Conservation (phyloP, 2,113 vertebrate species). For the Megaceryle maxima region DNA sequence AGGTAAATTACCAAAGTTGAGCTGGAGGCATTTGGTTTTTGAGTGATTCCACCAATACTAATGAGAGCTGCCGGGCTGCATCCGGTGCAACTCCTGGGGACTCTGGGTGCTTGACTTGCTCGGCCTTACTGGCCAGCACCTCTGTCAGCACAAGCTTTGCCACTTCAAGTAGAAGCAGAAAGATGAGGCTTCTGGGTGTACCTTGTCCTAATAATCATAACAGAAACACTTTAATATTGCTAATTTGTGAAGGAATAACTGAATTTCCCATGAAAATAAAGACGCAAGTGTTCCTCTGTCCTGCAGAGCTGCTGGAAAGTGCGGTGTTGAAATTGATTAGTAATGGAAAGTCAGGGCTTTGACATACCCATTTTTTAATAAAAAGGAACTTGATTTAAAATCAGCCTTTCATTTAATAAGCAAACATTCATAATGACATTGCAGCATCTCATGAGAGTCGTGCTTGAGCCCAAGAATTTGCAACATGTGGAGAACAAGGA, state of each 20-base stretch:
- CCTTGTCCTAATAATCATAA: neutral
- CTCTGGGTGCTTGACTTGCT: neutral
- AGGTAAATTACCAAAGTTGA: neutral
- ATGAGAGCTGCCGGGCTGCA: neutral
- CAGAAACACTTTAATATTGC: neutral
- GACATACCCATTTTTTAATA: neutral
- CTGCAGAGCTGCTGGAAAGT: neutral
- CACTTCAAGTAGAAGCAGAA: neutral
- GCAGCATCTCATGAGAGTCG: neutral
- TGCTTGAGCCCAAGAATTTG: neutral
- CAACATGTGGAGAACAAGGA: neutral
- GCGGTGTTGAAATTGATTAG: neutral
- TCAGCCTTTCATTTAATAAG: neutral
- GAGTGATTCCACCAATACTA: neutral
- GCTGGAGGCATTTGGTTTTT: neutral
- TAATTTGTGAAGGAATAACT: neutral
- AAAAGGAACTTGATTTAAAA: neutral
- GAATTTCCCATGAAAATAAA: neutral
- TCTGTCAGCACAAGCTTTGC: neutral
- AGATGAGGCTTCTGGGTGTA: accelerated
- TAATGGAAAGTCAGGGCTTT: neutral
- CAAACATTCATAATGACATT: neutral
- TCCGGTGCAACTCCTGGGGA: neutral
- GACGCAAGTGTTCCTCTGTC: neutral
- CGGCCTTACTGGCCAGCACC: neutral